Evolutionary conservation across 2,797 vertebrate species (phyloP).

Genomic region (Sphenopsis melanotis): DNA sequence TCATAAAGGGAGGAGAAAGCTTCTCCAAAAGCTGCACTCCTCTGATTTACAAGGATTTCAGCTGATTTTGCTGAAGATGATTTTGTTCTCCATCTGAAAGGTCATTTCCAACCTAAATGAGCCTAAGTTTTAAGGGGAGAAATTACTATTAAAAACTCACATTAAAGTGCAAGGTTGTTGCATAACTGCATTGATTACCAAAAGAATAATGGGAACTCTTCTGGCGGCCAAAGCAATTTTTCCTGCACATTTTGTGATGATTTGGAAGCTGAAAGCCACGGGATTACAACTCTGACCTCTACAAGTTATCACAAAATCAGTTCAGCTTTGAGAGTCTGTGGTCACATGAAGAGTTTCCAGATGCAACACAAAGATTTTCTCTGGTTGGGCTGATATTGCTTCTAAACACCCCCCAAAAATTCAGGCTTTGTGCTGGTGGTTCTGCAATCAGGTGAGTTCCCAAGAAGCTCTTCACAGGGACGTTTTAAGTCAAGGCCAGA

Average conservation of each 20-base stretch:
- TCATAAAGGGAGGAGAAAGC: background rate
- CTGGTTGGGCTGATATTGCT: background rate
- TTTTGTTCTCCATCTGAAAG: background rate
- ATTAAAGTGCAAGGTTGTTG: background rate
- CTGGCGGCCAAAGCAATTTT: background rate
- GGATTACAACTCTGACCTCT: background rate
- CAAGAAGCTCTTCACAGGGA: background rate
- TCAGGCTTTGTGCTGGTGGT: background rate
- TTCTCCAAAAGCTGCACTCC: background rate
- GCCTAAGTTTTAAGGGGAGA: background rate
- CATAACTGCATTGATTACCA: background rate
- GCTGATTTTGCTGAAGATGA: slow-evolving; percentile 14
- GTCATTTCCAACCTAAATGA: background rate
- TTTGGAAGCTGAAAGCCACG: background rate
- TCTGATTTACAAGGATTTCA: slow-evolving; percentile 35
- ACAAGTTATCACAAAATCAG: background rate
- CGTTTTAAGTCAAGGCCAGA: background rate
- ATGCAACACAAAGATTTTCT: background rate
- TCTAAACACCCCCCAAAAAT: background rate
- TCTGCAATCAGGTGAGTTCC: background rate
- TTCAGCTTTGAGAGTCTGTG: background rate
- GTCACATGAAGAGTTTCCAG: background rate
- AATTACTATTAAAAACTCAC: background rate
- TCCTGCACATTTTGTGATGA: background rate
- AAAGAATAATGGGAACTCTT: background rate